Conservation (phyloP, 1,140 invertebrate species). For the Trichonephila clavipes region DNA sequence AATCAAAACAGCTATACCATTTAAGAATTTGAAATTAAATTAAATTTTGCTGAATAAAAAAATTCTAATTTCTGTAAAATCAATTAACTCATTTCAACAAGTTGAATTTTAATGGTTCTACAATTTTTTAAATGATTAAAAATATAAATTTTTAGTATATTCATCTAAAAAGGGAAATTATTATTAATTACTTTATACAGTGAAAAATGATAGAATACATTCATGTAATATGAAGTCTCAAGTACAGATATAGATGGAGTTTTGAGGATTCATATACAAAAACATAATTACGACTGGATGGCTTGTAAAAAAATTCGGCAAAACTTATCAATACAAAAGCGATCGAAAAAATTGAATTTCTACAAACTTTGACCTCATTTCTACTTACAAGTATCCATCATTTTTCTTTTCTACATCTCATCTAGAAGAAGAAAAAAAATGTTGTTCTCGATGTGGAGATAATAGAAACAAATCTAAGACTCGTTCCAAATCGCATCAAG, state of each 20-base stretch:
- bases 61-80: too few relatives aligned
- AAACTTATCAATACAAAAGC: constrained; percentile 26
- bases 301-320: not conserved
- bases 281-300: not conserved
- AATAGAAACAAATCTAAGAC: constrained; percentile 74
- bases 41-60: too few relatives aligned
- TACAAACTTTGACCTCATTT: constrained; percentile 59
- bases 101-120: too few relatives aligned
- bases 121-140: too few relatives aligned
- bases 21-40: too few relatives aligned
- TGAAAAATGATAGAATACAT: not conserved
- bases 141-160: too few relatives aligned
- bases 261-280: not conserved
- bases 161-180: not conserved
- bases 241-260: not conserved
- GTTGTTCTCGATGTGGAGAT: constrained; percentile 38
- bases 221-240: not conserved
- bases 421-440: constrained; percentile 2
- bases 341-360: constrained; percentile 65
- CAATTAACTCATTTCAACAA: too few relatives aligned
- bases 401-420: not conserved
- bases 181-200: not conserved
- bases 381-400: constrained; percentile 57
- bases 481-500: constrained; percentile 54
- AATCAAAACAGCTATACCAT: too few relatives aligned